Evolutionary conservation across 2,113 vertebrate species (phyloP).

Genomic region (Myanophis thanlyinensis): DNA sequence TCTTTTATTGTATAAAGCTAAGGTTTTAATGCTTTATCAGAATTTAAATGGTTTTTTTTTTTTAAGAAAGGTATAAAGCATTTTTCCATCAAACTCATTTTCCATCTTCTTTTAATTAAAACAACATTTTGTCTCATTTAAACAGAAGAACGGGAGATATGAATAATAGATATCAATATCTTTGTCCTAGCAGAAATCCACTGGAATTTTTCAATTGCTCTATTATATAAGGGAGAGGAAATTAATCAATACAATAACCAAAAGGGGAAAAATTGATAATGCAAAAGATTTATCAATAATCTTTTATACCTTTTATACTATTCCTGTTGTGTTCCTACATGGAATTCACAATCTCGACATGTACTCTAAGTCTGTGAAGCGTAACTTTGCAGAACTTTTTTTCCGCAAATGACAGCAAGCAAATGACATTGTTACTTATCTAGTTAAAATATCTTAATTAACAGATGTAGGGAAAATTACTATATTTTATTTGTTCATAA

Average conservation of each 20-base stretch:
- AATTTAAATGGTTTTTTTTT: background rate
- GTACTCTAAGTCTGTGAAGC: background rate
- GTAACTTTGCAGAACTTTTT: background rate
- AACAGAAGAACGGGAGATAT: background rate
- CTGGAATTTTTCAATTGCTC: background rate
- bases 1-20: background rate
- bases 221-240: background rate
- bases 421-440: background rate
- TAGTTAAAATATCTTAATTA: slow-evolving; percentile 18
- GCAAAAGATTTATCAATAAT: background rate
- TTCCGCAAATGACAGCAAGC: background rate
- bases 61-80: background rate
- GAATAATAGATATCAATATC: background rate
- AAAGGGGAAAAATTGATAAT: background rate
- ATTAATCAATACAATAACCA: background rate
- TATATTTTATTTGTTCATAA: background rate
- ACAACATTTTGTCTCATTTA: background rate
- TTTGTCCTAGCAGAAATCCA: background rate
- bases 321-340: background rate
- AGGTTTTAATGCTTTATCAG: background rate
- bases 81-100: background rate
- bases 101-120: background rate
- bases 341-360: slow-evolving; percentile 4
- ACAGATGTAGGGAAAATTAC: background rate
- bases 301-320: background rate